Conservation (phyloP, 2,797 vertebrate species). For the Trichosurus vulpecula region DNA sequence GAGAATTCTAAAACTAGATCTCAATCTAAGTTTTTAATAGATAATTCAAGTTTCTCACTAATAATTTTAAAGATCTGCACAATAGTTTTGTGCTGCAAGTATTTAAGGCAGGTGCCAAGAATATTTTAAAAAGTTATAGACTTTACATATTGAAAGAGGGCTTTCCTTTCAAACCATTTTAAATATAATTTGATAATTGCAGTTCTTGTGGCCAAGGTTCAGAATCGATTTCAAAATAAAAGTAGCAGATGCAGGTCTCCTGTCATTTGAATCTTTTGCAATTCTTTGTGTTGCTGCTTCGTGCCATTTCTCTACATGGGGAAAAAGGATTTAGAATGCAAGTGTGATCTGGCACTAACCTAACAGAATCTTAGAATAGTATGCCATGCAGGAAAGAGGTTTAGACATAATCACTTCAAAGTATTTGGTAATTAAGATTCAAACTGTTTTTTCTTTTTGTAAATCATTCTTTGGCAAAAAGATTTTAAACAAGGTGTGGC, state of each 20-base stretch:
- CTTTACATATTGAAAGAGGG: slow-evolving; percentile 73
- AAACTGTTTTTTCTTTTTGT: slow-evolving; percentile 68
- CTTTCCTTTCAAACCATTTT: slow-evolving; percentile 64
- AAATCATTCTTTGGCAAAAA: slow-evolving; percentile 78
- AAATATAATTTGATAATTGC: slow-evolving; percentile 71
- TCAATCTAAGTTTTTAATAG: slow-evolving; percentile 59
- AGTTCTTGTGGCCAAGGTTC: slow-evolving; percentile 31
- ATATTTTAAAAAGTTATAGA: slow-evolving; percentile 73
- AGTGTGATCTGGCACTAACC: slow-evolving; percentile 38
- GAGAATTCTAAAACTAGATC: slow-evolving; percentile 36
- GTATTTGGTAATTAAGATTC: slow-evolving; percentile 60
- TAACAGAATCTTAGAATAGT: slow-evolving; percentile 51
- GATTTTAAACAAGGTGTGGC: slow-evolving; percentile 66
- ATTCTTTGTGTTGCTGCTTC: slow-evolving; percentile 49
- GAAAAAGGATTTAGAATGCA: slow-evolving; percentile 63
- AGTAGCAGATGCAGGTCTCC: slow-evolving; percentile 66
- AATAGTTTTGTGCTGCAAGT: slow-evolving; percentile 49
- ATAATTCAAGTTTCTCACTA: slow-evolving; percentile 63
- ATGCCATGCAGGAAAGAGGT: slow-evolving; percentile 65
- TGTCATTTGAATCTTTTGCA: slow-evolving; percentile 67
- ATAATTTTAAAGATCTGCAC: slow-evolving; percentile 69
- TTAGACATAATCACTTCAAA: slow-evolving; percentile 64
- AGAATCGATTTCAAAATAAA: slow-evolving; percentile 62
- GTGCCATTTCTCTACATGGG: slow-evolving; percentile 49
- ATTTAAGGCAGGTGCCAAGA: slow-evolving; percentile 74